Conservation (phyloP, 2,888 invertebrate species). For the Leptinotarsa haldemani region DNA sequence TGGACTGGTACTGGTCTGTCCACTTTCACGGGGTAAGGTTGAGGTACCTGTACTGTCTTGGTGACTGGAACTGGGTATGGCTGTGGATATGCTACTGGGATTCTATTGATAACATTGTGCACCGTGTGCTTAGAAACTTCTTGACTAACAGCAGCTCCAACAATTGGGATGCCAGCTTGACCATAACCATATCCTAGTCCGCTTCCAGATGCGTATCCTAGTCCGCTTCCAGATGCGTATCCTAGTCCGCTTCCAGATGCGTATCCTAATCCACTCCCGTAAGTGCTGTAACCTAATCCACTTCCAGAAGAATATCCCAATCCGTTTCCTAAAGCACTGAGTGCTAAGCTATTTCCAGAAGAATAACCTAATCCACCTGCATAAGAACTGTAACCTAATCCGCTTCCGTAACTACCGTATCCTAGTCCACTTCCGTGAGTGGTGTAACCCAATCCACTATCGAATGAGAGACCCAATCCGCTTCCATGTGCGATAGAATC, state of each 20-base stretch:
- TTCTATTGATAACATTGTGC: conserved; percentile 53
- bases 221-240: not conserved
- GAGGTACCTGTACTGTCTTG: conserved; percentile 56
- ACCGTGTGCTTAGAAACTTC: conserved; percentile 46
- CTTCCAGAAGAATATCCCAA: conserved; percentile 1
- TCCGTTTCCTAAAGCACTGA: no score
- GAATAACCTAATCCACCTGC: not conserved
- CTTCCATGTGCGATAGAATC: conserved; percentile 14
- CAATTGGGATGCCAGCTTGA: not conserved
- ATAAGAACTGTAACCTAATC: conserved; percentile 7
- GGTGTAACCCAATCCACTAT: conserved; percentile 25
- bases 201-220: conserved; percentile 2
- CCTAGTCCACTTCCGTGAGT: conserved; percentile 28
- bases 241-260: not conserved
- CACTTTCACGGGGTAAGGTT: conserved; percentile 58
- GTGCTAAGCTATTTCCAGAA: no score
- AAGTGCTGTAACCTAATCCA: not conserved
- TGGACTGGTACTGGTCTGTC: conserved; percentile 51
- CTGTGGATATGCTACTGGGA: conserved; percentile 58
- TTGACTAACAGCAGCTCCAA: conserved; percentile 26
- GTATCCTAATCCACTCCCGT: not conserved
- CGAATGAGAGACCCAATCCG: not conserved
- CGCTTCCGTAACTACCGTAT: conserved; percentile 2
- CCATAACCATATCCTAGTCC: conserved; percentile 10
- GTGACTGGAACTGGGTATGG: conserved; percentile 58